phyloP scores from a whole-genome alignment of 2,113 vertebrate genomes.

The Meles meles region DNA sequence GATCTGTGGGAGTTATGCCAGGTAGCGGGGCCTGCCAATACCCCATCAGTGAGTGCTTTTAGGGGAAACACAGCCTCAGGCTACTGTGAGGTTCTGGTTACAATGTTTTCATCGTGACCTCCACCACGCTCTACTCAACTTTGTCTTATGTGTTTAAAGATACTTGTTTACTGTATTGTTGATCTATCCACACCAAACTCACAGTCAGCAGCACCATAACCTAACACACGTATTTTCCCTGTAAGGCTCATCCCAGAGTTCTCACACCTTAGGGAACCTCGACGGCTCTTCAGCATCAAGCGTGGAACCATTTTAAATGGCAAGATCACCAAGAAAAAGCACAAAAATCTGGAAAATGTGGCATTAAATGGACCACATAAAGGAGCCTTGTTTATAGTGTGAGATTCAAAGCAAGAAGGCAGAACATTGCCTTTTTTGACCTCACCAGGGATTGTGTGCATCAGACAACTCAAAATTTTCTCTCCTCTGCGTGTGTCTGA shows the following conservation, averaged over 20 bases:
- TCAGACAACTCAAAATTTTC: too few species aligned
- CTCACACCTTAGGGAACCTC: not conserved
- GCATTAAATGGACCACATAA: not conserved
- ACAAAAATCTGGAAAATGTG: not conserved
- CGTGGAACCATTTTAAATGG: not conserved
- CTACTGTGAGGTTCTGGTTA: not conserved
- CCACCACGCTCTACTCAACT: not conserved
- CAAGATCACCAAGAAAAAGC: not conserved
- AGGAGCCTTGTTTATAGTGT: not conserved
- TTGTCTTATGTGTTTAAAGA: not conserved
- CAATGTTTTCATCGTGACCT: not conserved
- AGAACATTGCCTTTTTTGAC: rapidly evolving
- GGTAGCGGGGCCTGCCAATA: rapidly evolving
- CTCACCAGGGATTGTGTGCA: not conserved
- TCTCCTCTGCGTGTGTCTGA: not conserved
- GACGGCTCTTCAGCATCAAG: not conserved
- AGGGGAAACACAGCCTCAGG: not conserved
- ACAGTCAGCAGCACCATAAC: rapidly evolving
- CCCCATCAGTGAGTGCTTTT: not conserved
- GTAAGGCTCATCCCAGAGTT: not conserved
- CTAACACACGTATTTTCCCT: not conserved
- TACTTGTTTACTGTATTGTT: not conserved
- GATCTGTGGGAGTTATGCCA: not conserved
- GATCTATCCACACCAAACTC: not conserved
- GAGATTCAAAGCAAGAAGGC: not conserved